Percentiles rank a stretch among this genome's conserved stretches.
Evolutionary conservation across 2,113 vertebrate genomes (phyloP).

Genomic region (Saguinus imperator): DNA sequence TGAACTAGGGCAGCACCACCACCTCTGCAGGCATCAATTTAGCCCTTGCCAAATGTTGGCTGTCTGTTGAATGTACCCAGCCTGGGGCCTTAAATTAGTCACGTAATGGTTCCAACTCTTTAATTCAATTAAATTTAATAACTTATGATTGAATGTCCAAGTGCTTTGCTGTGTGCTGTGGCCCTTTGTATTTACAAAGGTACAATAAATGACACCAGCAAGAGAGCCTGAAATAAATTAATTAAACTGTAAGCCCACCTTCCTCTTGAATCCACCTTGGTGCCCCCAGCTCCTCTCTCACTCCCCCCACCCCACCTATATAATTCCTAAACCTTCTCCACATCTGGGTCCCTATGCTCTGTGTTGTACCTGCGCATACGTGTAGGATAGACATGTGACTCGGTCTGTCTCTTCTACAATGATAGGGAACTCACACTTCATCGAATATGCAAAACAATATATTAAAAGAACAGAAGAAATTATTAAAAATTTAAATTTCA

Average conservation of each 20-base stretch:
- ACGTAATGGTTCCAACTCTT: conserved; percentile 42
- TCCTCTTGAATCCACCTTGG: neutral
- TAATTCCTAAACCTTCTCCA: neutral
- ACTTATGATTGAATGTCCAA: conserved; percentile 59
- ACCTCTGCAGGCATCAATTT: neutral
- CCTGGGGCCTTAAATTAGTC: conserved; percentile 57
- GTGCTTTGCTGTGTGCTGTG: neutral
- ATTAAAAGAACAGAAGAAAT: neutral
- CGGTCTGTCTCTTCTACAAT: neutral
- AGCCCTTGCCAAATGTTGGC: conserved; percentile 9
- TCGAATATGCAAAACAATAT: neutral
- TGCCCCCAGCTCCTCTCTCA: neutral
- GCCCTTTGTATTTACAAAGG: conserved; percentile 33
- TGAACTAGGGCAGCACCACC: neutral
- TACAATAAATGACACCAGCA: conserved; percentile 22
- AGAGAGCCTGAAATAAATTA: neutral
- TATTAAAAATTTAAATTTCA: neutral
- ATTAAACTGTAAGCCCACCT: neutral
- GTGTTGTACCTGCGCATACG: neutral
- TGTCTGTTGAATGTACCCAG: conserved; percentile 18
- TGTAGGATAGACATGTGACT: neutral
- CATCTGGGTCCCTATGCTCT: neutral
- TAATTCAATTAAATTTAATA: conserved; percentile 73
- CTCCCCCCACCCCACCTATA: neutral
- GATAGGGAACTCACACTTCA: neutral